Conservation (phyloP, 2,888 invertebrate species). For the Dolichopus griseipennis region DNA sequence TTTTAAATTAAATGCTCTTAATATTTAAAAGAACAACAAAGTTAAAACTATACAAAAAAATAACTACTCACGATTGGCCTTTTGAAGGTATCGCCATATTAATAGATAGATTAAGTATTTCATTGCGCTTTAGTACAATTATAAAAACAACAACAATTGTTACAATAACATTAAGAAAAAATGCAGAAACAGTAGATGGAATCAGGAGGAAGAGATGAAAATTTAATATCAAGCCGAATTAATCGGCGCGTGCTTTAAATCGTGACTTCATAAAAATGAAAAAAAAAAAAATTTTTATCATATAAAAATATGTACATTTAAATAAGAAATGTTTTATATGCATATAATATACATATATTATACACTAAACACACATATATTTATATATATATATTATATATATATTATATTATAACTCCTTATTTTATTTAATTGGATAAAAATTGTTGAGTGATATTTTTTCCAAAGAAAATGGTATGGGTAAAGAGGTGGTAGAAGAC, state of each 20-base stretch:
- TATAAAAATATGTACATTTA: neutral
- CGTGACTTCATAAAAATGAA: slow-evolving; percentile 21
- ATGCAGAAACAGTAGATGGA: slow-evolving; percentile 9
- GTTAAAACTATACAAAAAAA: slow-evolving; percentile 3
- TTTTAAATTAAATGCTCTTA: too few relatives aligned
- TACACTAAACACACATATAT: neutral
- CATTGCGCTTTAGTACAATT: neutral
- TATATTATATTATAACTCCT: too few relatives aligned
- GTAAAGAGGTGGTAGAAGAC: too few relatives aligned
- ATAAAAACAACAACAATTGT: neutral
- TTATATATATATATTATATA: neutral
- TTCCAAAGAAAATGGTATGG: too few relatives aligned
- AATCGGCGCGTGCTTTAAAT: slow-evolving; percentile 22
- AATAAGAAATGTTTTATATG: neutral
- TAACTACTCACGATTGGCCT: slow-evolving; percentile 17
- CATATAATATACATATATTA: neutral
- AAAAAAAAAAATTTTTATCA: neutral
- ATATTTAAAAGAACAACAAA: neutral
- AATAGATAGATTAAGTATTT: neutral
- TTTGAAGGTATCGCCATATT: slow-evolving; percentile 14
- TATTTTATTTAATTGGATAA: too few relatives aligned
- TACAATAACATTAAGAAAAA: neutral
- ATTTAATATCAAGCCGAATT: slow-evolving; percentile 20
- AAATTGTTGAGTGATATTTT: too few relatives aligned
- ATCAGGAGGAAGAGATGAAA: slow-evolving; percentile 19